Conservation (phyloP, 2,888 invertebrate genomes). For the Chrysolina oricalcia region DNA sequence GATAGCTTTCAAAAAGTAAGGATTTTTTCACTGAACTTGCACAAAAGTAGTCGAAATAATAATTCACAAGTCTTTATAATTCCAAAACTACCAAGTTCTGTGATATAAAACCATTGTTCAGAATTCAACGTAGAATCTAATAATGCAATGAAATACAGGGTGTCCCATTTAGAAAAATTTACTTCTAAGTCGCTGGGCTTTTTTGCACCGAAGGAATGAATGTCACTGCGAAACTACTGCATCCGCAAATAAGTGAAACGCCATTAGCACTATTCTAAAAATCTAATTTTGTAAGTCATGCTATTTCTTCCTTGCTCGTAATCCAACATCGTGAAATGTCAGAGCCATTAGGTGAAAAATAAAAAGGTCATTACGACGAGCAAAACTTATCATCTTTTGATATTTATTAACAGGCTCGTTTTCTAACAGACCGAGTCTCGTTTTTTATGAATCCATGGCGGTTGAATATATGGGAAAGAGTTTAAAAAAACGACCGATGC, state of each 20-base stretch:
- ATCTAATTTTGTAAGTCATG: constrained; percentile 7
- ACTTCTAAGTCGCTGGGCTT: no score
- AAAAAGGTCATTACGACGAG: constrained; percentile 8
- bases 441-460: neutral
- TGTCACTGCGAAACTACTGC: neutral
- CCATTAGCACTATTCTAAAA: neutral
- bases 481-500: constrained; percentile 4
- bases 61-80: no score
- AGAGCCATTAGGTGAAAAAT: constrained; percentile 19
- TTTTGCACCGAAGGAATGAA: no score
- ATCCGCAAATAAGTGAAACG: neutral
- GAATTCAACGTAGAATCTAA: no score
- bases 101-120: no score
- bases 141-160: no score
- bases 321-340: constrained; percentile 21
- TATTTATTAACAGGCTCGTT: constrained; percentile 3
- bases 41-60: no score
- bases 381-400: constrained; percentile 7
- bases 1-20: no score
- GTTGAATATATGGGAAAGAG: constrained; percentile 13
- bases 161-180: no score
- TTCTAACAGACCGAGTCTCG: constrained; percentile 11
- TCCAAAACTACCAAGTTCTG: no score
- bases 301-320: constrained; percentile 13
- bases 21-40: no score